These are phyloP conservation scores for Schizopygopsis pylzovi DNA, from an alignment of 2,797 vertebrate species.

Conservation along the genomic window DNA sequence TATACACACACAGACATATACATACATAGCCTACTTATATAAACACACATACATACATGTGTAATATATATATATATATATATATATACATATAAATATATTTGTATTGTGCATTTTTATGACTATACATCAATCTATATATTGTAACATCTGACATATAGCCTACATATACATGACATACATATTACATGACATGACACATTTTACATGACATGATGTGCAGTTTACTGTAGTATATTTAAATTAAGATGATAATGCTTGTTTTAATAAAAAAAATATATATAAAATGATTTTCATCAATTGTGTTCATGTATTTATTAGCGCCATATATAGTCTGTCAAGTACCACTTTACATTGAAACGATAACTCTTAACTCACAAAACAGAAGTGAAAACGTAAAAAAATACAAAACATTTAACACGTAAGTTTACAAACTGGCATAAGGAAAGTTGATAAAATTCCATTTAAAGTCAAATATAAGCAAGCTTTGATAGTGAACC, in stretches of 20 bases:
- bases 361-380: neutral
- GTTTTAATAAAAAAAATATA: too few relatives aligned
- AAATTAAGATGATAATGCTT: too few relatives aligned
- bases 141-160: neutral
- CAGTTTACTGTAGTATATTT: neutral
- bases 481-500: neutral
- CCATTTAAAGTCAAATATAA: neutral
- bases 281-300: neutral
- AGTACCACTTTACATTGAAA: neutral
- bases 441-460: conserved; percentile 13
- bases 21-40: too few relatives aligned
- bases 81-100: too few relatives aligned
- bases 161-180: too few relatives aligned
- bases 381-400: neutral
- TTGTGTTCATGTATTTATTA: neutral
- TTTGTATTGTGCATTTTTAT: too few relatives aligned
- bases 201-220: neutral
- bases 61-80: too few relatives aligned
- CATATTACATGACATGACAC: too few relatives aligned
- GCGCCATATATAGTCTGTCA: neutral
- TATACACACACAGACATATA: too few relatives aligned
- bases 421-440: neutral
- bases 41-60: too few relatives aligned
- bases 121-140: neutral
- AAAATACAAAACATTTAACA: neutral